These are phyloP conservation scores for Vultur gryphus DNA, from an alignment of 2,797 vertebrate species.

Conservation along the genomic window DNA sequence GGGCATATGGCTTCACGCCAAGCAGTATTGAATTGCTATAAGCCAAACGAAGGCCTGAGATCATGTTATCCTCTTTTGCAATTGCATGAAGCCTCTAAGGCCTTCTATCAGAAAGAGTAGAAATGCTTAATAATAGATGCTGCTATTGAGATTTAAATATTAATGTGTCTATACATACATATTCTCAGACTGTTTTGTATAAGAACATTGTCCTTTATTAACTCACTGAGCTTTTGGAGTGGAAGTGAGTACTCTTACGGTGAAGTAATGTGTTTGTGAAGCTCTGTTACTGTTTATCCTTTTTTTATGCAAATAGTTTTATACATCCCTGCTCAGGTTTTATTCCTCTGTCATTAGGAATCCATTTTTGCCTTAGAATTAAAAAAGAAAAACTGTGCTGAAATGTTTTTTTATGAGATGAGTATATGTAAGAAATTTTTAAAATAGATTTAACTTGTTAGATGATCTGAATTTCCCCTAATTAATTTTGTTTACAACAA, in stretches of 20 bases:
- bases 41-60: not conserved
- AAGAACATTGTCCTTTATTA: constrained; percentile 1
- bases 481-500: not conserved
- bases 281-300: not conserved
- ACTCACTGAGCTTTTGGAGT: not conserved
- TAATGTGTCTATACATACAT: not conserved
- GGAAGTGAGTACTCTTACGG: not conserved
- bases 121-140: constrained; percentile 15
- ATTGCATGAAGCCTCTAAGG: not conserved
- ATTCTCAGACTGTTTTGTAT: not conserved
- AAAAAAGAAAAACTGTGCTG: not conserved
- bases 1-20: not conserved
- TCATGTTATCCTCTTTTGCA: not conserved
- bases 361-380: not conserved
- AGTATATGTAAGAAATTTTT: not conserved
- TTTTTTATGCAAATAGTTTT: constrained; percentile 8
- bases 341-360: not conserved
- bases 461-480: not conserved
- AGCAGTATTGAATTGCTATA: not conserved
- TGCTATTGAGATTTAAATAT: constrained; percentile 47
- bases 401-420: not conserved
- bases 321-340: not conserved
- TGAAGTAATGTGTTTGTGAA: not conserved
- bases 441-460: not conserved
- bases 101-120: not conserved